Evolutionary conservation across 2,888 invertebrate genomes (phyloP).

Genomic region (Oeneis ivallda): DNA sequence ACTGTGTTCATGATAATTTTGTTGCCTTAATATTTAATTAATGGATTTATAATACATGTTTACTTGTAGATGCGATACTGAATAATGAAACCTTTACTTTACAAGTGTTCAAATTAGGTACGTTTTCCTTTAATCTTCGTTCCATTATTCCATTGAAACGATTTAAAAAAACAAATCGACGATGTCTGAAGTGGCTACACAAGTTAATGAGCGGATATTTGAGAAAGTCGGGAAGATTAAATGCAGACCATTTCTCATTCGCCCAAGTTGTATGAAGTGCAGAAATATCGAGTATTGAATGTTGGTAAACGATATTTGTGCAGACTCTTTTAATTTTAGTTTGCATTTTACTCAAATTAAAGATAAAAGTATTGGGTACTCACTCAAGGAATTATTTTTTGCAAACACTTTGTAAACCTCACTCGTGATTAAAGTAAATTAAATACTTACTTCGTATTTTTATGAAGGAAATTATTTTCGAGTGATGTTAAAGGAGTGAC

Average conservation of each 20-base stretch:
- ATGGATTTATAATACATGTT: constrained; percentile 11
- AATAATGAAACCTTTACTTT: constrained; percentile 38
- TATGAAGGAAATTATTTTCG: no score
- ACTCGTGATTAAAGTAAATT: not conserved
- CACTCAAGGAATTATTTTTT: not conserved
- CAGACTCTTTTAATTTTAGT: constrained; percentile 30
- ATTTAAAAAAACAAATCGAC: constrained; percentile 73
- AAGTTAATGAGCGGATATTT: constrained; percentile 78
- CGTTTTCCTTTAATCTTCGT: constrained; percentile 55
- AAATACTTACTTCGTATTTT: not conserved
- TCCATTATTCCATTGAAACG: constrained; percentile 70
- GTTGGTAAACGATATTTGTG: constrained; percentile 37
- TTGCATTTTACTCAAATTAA: constrained; percentile 22
- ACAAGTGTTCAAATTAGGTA: constrained; percentile 48
- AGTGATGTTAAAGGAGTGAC: no score
- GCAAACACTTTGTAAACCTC: not conserved
- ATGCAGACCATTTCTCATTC: constrained; percentile 70
- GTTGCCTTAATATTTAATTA: no score
- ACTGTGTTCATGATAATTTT: no score
- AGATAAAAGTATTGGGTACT: not conserved
- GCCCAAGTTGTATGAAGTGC: constrained; percentile 52
- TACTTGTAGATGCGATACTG: constrained; percentile 41
- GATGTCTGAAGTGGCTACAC: constrained; percentile 74
- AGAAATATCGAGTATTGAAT: constrained; percentile 51
- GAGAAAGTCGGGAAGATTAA: constrained; percentile 75